Base-by-base conservation (phyloP, 2,113 vertebrate genomes). In the Tringa solitaria region DNA sequence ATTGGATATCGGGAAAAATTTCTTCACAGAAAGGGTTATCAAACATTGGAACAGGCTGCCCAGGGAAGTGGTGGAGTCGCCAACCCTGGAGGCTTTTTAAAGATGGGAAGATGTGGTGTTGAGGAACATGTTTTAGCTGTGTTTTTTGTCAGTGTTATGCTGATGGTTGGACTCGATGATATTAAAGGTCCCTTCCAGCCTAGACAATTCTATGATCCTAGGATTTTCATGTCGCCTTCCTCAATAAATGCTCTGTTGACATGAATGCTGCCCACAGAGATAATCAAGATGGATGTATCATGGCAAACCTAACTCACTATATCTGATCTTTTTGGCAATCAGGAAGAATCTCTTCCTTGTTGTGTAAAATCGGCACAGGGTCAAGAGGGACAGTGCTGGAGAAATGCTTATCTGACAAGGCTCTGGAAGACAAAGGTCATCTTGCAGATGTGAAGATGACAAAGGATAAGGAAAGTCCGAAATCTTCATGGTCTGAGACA, bases 211-310 rank as follows among this genome's bases (percentile, higher is more conserved):
- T 14, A 20, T 6, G 26, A 28, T 63, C 26, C 60, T 19, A 13
- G 27, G 12, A 41, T 63, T 83, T 41, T n/a, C 70, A 56, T 6
- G 2, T 24, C 8, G 0, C 6, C 51, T 37, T 37, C 56, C 51
- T 70, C 61, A 37, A 14, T 3, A 46, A 48, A 48, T 2, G 20
- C 45, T 69, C 12, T 15, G n/a, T 4, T 39, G 67, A 41, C 0
- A 0, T 11, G 14, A 50, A 0, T 16, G 63, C 76, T 84, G 57
- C 61, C 67, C 10, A 4, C 18, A 32, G 28, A 43, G 21, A 12
- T 14, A 51, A 7, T 33, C 2, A 0, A 61, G 35, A 45, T 4
- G 3, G n/a, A 33, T 7, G 9, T 16, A 37, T 13, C 4, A 0
- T 4, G 4, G 43, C 43, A 64, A 64, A 41, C 16, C 19, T 16